Base-by-base conservation (phyloP, 1,140 invertebrate genomes). In the Ylistrum balloti region DNA sequence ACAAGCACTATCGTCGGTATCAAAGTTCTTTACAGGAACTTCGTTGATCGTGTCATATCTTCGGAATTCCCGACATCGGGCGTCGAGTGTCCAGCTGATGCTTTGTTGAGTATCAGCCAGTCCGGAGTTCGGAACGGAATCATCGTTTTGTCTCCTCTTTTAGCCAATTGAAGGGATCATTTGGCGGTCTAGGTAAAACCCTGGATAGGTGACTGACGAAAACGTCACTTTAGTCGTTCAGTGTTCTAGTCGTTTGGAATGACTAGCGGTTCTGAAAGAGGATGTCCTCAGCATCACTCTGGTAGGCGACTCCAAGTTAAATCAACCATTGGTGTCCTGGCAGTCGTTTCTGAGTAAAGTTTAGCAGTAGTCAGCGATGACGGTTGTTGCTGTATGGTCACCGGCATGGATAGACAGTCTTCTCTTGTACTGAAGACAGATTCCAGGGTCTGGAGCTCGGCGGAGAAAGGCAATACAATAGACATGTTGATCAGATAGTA, bases 401-500 rank as follows among this genome's bases (percentile, higher is more conserved):
- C 7, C 20, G 56, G 0, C 56, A n/a, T 0, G 0, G 56, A 28
- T 28, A 74, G 0, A 28, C n/a, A 9, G 17, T 28, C n/a, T 74
- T 74, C 56, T 74, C 56, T 74, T 3, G 28, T 28, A n/a, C n/a
- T 74, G 56, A 74, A 28, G 22, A 28, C 56, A 28, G 56, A 22
- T n/a, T 74, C 56, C 15, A n/a, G 13, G 17, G 56, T 74, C 56
- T 74, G 56, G 56, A 74, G 56, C 5, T 74, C 56, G 56, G 56
- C 56, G 20, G 56, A 74, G 56, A 74, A 74, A 74, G 56, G 56
- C n/a, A 74, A 28, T 28, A 74, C 56, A 74, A 74, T 74, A 28
- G 56, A 74, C 56, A 74, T 74, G 15, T 74, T 74, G 56, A 28
- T 74, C 56, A 28, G 56, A 17, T 45, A 45, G 41, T 45, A 45